These are phyloP conservation scores for Heliconius ethilla DNA, from an alignment of 2,888 invertebrate species.

Conservation along the genomic window DNA sequence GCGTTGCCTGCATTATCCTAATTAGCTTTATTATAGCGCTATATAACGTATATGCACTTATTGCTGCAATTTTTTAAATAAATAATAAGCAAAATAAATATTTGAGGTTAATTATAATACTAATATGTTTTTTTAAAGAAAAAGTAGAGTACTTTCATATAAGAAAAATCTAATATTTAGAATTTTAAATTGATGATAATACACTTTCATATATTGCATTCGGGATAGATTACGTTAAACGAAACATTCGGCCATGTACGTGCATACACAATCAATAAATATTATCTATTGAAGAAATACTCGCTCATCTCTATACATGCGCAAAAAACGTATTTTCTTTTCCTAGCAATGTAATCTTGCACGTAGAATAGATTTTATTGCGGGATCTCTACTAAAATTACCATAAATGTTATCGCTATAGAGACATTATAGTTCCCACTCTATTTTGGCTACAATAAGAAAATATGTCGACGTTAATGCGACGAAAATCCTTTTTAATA, in stretches of 20 bases:
- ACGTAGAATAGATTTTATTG: conserved; percentile 13
- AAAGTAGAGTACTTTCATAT: no score
- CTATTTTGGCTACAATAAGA: conserved; percentile 54
- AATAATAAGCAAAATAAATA: background rate
- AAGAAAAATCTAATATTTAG: no score
- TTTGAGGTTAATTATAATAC: background rate
- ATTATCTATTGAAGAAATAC: background rate
- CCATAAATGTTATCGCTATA: conserved; percentile 62
- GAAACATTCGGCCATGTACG: no score
- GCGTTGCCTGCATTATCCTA: conserved; percentile 65
- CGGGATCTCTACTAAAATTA: conserved; percentile 63
- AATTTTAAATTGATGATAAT: no score
- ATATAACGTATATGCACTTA: conserved; percentile 1
- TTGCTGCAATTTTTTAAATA: background rate
- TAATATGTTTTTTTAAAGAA: background rate
- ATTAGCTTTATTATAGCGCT: conserved; percentile 59
- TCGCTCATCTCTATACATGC: background rate
- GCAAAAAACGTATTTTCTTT: background rate
- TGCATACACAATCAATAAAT: no score
- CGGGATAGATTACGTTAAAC: no score
- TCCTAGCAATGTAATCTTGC: background rate
- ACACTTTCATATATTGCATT: no score
- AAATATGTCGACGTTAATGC: conserved; percentile 51
- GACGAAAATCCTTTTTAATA: conserved; percentile 57
- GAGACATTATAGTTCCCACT: conserved; percentile 56